Evolutionary conservation across 1,140 invertebrate species (phyloP), one percentile per base, ranked within the genome.

Genomic region (Leptinotarsa defecta): DNA sequence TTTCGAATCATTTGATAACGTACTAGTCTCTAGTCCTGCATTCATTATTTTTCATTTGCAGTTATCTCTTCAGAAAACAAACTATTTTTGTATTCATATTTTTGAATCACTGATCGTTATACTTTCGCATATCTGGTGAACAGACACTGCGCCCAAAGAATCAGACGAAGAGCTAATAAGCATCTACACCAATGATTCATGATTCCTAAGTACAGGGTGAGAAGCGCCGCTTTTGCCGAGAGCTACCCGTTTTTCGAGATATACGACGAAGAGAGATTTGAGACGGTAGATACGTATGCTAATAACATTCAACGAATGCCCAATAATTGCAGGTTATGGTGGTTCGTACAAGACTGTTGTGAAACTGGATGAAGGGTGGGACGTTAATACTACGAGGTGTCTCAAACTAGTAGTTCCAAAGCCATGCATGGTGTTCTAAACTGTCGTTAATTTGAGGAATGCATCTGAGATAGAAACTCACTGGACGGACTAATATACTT

Each of bases 151-250:
- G 15, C 17, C 6, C 4, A 13, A 57, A 19, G 17, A 15, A 57
- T 17, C 15, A 57, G 52, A 15, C 17, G 4, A 2, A 57, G 15
- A 57, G 61, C 22, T 73, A 63, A 63, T 64, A 62, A 73, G 22
- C 52, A 62, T 24, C 71, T 64, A 52, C 4, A 20, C 71, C 49
- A 22, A 13, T 64, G 68, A 70, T 70, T 70, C 68, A 70, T 70
- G 68, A 48, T 19, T 48, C 48, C 48, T 70, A 70, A 70, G 68
- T 70, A 70, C 68, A 70, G 68, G 48, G 48, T 70, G n/a, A n/a
- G 34, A 20, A 19, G 17, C 52, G 52, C 52, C 52, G 52, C 17
- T 57, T 57, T 57, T 57, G 52, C 52, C n/a, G 52, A 57, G 52
- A 19, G 52, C 52, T 57, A 57, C 52, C n/a, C 52, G n/a, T 57